A percentile compares a stretch with the other conserved stretches of the same genome.
These are phyloP conservation scores for Spheniscus humboldti DNA, from an alignment of 2,797 vertebrate genomes.

Conservation along the genomic window DNA sequence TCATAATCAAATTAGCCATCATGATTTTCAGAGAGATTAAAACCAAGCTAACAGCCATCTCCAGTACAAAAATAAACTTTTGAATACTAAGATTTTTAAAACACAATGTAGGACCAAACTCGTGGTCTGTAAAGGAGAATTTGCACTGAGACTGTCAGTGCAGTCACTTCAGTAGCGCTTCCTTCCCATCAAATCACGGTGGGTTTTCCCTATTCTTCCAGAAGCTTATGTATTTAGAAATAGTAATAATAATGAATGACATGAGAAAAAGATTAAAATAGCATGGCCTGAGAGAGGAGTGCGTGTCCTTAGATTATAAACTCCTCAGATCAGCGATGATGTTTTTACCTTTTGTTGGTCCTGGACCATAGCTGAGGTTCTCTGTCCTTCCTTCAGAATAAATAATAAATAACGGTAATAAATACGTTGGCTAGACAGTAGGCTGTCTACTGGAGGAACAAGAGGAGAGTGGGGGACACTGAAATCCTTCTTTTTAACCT, in stretches of 20 bases:
- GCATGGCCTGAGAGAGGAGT: not conserved
- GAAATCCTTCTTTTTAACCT: not conserved
- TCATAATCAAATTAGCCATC: not conserved
- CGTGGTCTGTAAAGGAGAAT: not conserved
- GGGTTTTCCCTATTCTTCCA: not conserved
- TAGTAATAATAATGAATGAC: not conserved
- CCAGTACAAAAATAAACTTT: not conserved
- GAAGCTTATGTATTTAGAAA: not conserved
- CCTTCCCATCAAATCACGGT: not conserved
- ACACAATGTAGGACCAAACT: not conserved
- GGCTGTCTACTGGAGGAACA: not conserved
- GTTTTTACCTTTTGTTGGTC: not conserved
- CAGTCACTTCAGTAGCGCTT: not conserved
- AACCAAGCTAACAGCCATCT: not conserved
- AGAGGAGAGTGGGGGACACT: not conserved
- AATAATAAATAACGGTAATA: constrained; percentile 28
- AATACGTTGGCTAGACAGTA: not conserved
- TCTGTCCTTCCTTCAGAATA: not conserved
- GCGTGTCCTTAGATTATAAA: not conserved
- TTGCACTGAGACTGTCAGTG: not conserved
- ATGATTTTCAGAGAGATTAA: not conserved
- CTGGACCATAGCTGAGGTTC: not conserved
- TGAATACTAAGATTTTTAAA: not conserved
- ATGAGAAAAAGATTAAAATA: not conserved
- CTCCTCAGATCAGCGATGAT: not conserved